These are phyloP conservation scores for Clusia tigrina DNA, from an alignment of 2,888 invertebrate species.

Conservation along the genomic window DNA sequence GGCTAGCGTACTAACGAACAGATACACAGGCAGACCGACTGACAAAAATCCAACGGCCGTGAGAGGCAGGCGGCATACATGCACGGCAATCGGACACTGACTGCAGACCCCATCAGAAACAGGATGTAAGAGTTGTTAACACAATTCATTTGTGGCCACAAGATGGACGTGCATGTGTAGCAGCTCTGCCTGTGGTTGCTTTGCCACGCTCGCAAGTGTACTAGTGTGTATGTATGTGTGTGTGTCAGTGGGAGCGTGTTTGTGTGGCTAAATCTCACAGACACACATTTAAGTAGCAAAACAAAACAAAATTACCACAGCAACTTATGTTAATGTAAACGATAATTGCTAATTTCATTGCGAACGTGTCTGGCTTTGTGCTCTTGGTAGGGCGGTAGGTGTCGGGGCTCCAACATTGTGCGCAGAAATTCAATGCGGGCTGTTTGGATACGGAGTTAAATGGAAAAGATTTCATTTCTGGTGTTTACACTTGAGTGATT, in stretches of 20 bases:
- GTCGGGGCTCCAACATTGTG: too few relatives aligned
- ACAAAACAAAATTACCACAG: slow-evolving; percentile 21
- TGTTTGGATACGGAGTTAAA: slow-evolving; percentile 39
- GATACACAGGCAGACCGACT: slow-evolving; percentile 6
- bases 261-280: too few relatives aligned
- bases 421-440: too few relatives aligned
- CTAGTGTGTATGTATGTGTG: background rate
- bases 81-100: background rate
- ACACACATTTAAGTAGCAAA: slow-evolving; percentile 13
- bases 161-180: background rate
- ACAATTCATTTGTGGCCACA: slow-evolving; percentile 1
- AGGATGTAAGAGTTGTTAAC: slow-evolving; percentile 5
- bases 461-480: too few relatives aligned
- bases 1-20: slow-evolving; percentile 33
- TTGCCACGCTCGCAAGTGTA: background rate
- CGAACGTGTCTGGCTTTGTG: background rate
- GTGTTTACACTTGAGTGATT: too few relatives aligned
- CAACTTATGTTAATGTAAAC: slow-evolving; percentile 29
- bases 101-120: background rate
- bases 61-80: background rate
- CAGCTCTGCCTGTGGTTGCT: background rate
- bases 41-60: background rate
- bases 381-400: too few relatives aligned
- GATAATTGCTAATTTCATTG: slow-evolving; percentile 31
- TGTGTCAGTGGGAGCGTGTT: background rate